Percentiles rank a stretch among this genome's conserved stretches.
Conservation (phyloP, 2,113 vertebrate species). For the Probosciger aterrimus region DNA sequence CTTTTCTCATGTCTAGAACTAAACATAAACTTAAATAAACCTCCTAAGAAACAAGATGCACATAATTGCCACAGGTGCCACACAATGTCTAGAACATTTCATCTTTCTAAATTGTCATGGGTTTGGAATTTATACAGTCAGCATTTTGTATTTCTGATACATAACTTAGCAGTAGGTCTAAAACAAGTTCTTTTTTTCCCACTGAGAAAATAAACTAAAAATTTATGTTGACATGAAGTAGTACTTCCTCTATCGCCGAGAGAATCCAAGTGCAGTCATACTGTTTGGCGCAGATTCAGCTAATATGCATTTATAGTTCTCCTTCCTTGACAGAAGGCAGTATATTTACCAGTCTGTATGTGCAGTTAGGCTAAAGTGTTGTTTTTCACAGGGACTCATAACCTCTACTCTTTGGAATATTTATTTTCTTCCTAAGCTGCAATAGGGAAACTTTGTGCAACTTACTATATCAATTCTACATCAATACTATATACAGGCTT, state of each 20-base stretch:
- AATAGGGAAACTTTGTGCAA: constrained; percentile 31
- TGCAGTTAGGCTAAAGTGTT: constrained; percentile 31
- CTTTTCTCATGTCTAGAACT: background rate
- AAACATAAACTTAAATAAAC: constrained; percentile 16
- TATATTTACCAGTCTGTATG: constrained; percentile 40
- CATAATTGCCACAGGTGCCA: constrained; percentile 6
- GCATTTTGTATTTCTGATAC: constrained; percentile 10
- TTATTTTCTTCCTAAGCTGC: constrained; percentile 46
- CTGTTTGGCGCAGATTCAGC: constrained; percentile 34
- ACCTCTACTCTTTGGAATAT: constrained; percentile 42
- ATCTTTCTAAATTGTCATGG: background rate
- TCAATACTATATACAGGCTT: background rate
- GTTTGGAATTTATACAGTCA: constrained; percentile 16
- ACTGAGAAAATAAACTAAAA: constrained; percentile 15
- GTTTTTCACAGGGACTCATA: constrained; percentile 54
- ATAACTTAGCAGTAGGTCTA: background rate
- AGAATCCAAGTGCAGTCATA: constrained; percentile 23
- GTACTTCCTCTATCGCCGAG: background rate
- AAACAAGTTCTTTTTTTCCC: background rate
- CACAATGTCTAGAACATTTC: background rate
- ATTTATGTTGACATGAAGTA: constrained; percentile 43
- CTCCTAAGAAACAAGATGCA: background rate
- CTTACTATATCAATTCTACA: constrained; percentile 24
- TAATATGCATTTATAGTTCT: constrained; percentile 52
- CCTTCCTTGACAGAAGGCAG: constrained; percentile 46